phyloP scores from a whole-genome alignment of 37 sponge, comb jelly and placozoan species.

The Haliclona indistincta region DNA sequence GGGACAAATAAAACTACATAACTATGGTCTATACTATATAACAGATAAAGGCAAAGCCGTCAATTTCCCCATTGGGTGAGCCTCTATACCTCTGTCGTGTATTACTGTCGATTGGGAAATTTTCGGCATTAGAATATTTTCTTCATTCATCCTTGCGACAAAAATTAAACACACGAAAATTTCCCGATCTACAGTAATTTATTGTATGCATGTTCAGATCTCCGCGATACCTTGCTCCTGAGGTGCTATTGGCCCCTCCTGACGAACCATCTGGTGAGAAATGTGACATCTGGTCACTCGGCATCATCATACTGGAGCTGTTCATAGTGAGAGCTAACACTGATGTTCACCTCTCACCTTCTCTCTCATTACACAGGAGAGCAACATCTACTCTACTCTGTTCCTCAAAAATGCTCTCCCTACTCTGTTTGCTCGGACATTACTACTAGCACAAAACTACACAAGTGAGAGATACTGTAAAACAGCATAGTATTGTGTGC shows the following conservation, averaged over 20 bases:
- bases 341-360: not conserved
- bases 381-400: constrained; percentile 71
- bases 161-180: no score
- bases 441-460: constrained; percentile 49
- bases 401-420: constrained; percentile 56
- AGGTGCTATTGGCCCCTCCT: constrained; percentile 48
- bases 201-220: constrained; percentile 26
- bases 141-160: no score
- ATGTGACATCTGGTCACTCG: constrained; percentile 87
- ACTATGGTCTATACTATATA: constrained; percentile 88
- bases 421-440: constrained; percentile 51
- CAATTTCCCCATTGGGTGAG: constrained; percentile 84
- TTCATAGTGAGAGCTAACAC: constrained; percentile 58
- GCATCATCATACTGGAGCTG: constrained; percentile 77
- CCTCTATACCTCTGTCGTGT: not conserved
- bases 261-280: not conserved
- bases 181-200: not conserved
- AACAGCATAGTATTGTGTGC: not conserved
- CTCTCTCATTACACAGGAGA: constrained; percentile 30
- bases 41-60: constrained; percentile 77
- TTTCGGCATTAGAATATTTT: no score
- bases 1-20: constrained; percentile 82
- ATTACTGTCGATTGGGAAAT: no score
- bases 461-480: constrained; percentile 29
- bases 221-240: constrained; percentile 86